Base-by-base conservation (phyloP, 2,888 invertebrate genomes). In the Heliconius erato region DNA sequence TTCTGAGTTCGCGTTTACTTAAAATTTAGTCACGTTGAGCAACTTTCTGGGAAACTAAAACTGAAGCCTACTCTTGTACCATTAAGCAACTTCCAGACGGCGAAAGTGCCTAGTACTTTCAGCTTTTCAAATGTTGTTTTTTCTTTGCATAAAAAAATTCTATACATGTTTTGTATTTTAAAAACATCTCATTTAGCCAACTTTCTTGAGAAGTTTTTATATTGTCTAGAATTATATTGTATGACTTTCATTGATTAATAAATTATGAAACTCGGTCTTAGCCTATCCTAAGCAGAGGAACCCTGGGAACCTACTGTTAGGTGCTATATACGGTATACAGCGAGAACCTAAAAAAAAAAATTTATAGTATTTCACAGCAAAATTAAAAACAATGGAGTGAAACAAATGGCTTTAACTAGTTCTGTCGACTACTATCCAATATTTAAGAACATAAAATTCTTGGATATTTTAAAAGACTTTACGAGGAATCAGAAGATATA, bases 61-160 rank as follows among this genome's bases (percentile, higher is more conserved):
- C 72, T 63, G 32, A 77, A 26, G 71, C 67, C 28, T 35, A 9
- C 79, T 79, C 82, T 85, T 84, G 69, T n/a, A 68, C 82, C 80
- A 49, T 49, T 63, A 12, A 23, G 69, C 72, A 83, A 83, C 80
- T 84, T 83, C 84, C 85, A 86, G 85, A 86, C 85, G 85, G 82
- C 78, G 85, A 79, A 85, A 87, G 86, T 86, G 85, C 84, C 85
- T 84, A 81, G 85, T 84, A 86, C 86, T 86, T 85, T 84, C 85
- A 86, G 77, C 77, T 74, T 78, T 79, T 77, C 79, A 78, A 69
- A 72, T 83, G 79, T 81, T 81, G 72, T 79, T 83, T 81, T 79
- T 82, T 32, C 63, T 82, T 79, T 82, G 68, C 79, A 76, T 79
- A 79, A 77, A 77, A 54, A 69, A 77, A 26, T 81, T 81, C 76